phyloP scores from a whole-genome alignment of 2,113 vertebrate species.

The Tapirus terrestris region DNA sequence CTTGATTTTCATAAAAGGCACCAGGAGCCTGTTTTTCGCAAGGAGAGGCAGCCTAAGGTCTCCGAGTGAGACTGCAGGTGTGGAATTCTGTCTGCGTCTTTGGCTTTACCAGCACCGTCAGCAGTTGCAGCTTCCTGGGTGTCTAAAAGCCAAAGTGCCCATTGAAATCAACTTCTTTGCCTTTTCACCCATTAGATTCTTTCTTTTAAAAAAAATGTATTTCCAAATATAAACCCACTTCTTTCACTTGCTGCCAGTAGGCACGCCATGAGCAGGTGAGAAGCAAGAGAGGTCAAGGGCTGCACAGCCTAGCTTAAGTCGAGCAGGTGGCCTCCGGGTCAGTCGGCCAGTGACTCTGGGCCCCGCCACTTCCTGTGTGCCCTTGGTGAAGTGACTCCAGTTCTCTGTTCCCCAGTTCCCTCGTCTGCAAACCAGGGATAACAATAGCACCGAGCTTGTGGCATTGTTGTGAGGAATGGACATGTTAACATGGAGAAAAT shows the following conservation, averaged over 20 bases:
- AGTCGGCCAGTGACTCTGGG: background rate
- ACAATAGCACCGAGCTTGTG: background rate
- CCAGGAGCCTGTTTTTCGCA: too few species aligned
- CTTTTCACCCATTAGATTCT: too few species aligned
- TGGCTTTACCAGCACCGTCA: too few species aligned
- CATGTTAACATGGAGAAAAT: background rate
- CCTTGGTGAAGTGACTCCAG: background rate
- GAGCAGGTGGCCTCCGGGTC: background rate
- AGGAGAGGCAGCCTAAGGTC: too few species aligned
- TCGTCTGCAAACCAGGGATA: background rate
- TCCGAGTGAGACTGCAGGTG: too few species aligned
- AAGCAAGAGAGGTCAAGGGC: constrained; percentile 9
- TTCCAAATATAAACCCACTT: too few species aligned
- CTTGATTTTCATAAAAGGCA: too few species aligned
- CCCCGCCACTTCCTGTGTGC: background rate
- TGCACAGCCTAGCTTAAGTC: background rate
- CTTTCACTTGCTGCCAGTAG: background rate
- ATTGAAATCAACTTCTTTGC: too few species aligned
- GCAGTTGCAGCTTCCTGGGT: too few species aligned
- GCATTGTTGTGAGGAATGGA: background rate
- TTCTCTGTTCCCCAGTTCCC: background rate
- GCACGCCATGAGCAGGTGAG: constrained; percentile 52
- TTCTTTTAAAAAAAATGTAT: too few species aligned
- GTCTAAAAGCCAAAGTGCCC: too few species aligned
- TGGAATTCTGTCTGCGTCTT: too few species aligned